Percentiles rank a stretch among this genome's conserved stretches.
These are phyloP conservation scores for Thunnus thynnus DNA, from an alignment of 2,113 vertebrate genomes.

Conservation along the genomic window DNA sequence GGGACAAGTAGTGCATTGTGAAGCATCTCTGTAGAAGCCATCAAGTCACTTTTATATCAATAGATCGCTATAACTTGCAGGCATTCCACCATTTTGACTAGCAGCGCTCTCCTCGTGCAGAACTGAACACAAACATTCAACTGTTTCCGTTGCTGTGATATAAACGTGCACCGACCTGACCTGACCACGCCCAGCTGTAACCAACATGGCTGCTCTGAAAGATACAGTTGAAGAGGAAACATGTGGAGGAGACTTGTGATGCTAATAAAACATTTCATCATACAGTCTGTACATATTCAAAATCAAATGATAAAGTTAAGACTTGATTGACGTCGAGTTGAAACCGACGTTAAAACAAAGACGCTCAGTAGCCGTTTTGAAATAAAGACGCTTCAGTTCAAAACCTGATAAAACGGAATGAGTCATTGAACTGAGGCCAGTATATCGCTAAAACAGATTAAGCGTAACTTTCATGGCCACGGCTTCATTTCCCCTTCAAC, in stretches of 20 bases:
- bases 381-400: constrained; percentile 31
- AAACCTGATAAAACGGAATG: constrained; percentile 61
- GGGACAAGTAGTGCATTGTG: constrained; percentile 59
- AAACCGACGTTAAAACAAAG: constrained; percentile 13
- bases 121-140: constrained; percentile 14
- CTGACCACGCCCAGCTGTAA: constrained; percentile 17
- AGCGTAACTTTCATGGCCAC: constrained; percentile 74
- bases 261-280: background rate
- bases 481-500: constrained; percentile 76
- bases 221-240: constrained; percentile 20
- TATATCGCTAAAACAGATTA: constrained; percentile 74
- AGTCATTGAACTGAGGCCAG: constrained; percentile 64
- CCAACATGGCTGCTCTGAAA: constrained; percentile 4
- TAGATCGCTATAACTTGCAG: constrained; percentile 48
- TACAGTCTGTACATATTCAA: background rate
- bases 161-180: constrained; percentile 16
- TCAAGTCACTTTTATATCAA: constrained; percentile 71
- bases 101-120: constrained; percentile 8
- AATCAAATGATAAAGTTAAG: constrained; percentile 3
- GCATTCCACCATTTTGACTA: constrained; percentile 43
- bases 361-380: constrained; percentile 50
- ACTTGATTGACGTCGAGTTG: background rate
- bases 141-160: constrained; percentile 23
- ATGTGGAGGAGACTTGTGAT: background rate
- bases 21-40: constrained; percentile 62